Evolutionary conservation across 2,113 vertebrate species (phyloP), one percentile per base, ranked within the genome.

Genomic region (Ammospiza caudacuta): DNA sequence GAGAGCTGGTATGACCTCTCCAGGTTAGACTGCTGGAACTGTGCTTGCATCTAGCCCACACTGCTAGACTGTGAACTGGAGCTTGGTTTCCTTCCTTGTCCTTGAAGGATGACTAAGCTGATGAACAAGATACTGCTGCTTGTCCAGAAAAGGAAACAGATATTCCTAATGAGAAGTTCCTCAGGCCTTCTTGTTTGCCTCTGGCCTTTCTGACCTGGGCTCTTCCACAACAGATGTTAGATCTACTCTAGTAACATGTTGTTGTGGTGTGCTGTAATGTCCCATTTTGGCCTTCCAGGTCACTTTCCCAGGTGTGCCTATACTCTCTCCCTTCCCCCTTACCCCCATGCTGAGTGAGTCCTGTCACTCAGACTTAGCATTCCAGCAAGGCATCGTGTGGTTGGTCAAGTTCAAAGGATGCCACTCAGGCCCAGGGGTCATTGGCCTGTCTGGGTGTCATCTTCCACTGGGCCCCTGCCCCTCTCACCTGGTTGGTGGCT

Each of bases 71-170:
- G 62, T 27, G 58, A 85, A 77, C 47, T 59, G 69, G 27, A 35
- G 47, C 55, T 25, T 5, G 22, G 33, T 54, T 64, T 85, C 69
- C 58, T 58, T 54, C 31, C 59, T 66, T 7, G 73, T 89, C 79
- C 76, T 87, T 72, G 57, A 70, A 66, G 47, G 73, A 92, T 81
- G 89, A 93, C 90, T 81, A 92, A 92, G 57, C 61, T 70, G 75
- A 92, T 78, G 47, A 94, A 90, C 43, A 62, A 87, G 46, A 59
- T 78, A 67, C 6, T 19, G 2, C 57, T 27, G 24, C 57, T 66
- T 58, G n/a, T 62, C 63, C 90, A 89, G 73, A 93, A 90, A 83
- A 77, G 44, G 83, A 81, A 94, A 64, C 21, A 88, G 67, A 86
- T 55, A 80, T 55, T 70, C 47, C 43, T 77, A 92, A 89, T 6